phyloP scores from a whole-genome alignment of 1,140 invertebrate species.

The Propsilocerus akamusi region DNA sequence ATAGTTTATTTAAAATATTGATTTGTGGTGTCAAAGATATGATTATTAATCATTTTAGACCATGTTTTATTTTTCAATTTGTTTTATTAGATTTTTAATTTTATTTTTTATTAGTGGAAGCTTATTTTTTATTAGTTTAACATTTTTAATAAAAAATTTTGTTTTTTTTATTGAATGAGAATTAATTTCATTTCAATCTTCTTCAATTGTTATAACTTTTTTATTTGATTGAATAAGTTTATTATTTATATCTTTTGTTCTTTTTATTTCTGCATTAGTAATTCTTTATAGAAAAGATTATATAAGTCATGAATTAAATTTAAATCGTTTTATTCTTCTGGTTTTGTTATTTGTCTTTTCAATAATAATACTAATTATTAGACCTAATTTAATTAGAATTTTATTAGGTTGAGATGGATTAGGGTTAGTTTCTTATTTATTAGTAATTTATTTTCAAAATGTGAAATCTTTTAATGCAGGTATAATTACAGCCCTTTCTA shows the following conservation, averaged over 20 bases:
- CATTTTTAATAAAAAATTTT: conserved; percentile 24
- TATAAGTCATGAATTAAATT: conserved; percentile 29
- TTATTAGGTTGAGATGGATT: conserved; percentile 48
- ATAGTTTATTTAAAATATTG: conserved; percentile 39
- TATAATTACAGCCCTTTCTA: conserved; percentile 38
- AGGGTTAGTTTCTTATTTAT: conserved; percentile 42
- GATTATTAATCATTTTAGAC: conserved; percentile 26
- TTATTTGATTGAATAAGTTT: conserved; percentile 37
- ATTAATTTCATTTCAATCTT: conserved; percentile 27
- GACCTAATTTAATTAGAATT: conserved; percentile 43
- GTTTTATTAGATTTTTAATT: conserved; percentile 18
- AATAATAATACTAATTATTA: conserved; percentile 48
- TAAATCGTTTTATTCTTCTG: conserved; percentile 38
- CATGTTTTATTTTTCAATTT: conserved; percentile 24
- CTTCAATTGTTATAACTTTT: conserved; percentile 27
- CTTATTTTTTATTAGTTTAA: conserved; percentile 22
- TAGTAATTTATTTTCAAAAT: conserved; percentile 45
- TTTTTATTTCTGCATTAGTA: conserved; percentile 40
- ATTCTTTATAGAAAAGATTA: conserved; percentile 37
- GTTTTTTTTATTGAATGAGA: conserved; percentile 29
- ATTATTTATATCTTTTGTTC: conserved; percentile 34
- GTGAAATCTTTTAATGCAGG: conserved; percentile 35
- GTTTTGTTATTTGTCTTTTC: conserved; percentile 42
- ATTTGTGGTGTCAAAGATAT: conserved; percentile 36
- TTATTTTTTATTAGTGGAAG: conserved; percentile 18